Evolutionary conservation across 2,797 vertebrate species (phyloP), one percentile per base, ranked within the genome.

Genomic region (Orientallactaga sibirica): DNA sequence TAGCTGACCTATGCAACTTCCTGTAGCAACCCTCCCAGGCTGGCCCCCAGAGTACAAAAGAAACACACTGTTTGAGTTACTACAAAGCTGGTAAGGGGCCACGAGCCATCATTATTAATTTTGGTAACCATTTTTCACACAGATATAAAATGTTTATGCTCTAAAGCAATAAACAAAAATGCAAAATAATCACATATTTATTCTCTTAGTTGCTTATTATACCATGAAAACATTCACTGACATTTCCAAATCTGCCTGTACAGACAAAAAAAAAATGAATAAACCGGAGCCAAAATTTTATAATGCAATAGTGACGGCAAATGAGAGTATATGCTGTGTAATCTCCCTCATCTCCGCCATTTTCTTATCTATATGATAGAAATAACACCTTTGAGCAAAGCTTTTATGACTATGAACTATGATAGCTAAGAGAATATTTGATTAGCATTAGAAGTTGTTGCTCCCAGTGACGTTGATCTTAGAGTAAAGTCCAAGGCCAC

Each of bases 301-400:
- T 75, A 87, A 87, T 55, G n/a, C 37, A 84, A 8, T 33, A 2
- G 62, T 81, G 25, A 64, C 27, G 14, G 8, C 1, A 2, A 12
- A 76, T 22, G 15, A 93, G 41, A 81, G 20, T 24, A 86, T 86
- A 64, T 61, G 20, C 58, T 66, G 27, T 58, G 73, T 27, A 9
- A 68, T 15, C 16, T 91, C 29, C 29, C 18, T 14, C 6, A 41
- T n/a, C 20, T 68, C 85, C 43, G 75, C 41, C 55, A 29, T 84
- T 70, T 84, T 91, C n/a, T 94, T 73, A 91, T 29, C 64, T 86
- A 48, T 25, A 80, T 87, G 27, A 66, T 25, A 91, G 33, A 90
- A 91, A 86, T 25, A 15, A 58, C 24, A 24, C 1, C 22, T 90
- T 87, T 93, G 15, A 70, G 14, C 33, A 90, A 48, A 11, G 1